phyloP scores from a whole-genome alignment of 2,888 invertebrate genomes.

The Andrena fulva region DNA sequence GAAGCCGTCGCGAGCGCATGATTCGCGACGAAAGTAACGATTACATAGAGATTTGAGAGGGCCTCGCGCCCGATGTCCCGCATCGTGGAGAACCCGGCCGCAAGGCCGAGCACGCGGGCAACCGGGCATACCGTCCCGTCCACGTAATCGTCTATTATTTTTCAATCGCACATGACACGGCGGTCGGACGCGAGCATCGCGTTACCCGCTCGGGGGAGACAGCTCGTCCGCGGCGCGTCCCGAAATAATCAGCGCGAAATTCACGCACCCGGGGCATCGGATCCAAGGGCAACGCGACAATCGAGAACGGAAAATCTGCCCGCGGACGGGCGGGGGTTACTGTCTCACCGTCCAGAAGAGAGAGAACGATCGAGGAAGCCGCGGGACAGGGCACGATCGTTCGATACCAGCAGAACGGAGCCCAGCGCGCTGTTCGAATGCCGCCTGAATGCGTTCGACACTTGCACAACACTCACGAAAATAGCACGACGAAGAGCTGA shows the following conservation, averaged over 20 bases:
- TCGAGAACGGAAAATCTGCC: background rate
- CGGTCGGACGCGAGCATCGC: background rate
- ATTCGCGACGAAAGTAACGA: too few relatives aligned
- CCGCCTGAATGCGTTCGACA: slow-evolving; percentile 79
- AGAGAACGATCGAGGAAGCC: background rate
- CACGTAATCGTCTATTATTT: slow-evolving; percentile 21
- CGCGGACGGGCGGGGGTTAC: background rate
- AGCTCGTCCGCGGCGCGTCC: slow-evolving; percentile 32
- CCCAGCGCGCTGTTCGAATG: slow-evolving; percentile 59
- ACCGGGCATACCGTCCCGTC: slow-evolving; percentile 4
- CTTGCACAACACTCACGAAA: slow-evolving; percentile 83
- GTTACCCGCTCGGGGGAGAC: background rate
- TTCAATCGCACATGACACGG: slow-evolving; percentile 22
- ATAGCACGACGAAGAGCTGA: slow-evolving; percentile 78
- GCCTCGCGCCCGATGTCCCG: too few relatives aligned
- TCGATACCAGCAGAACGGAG: slow-evolving; percentile 14
- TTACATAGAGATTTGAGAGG: too few relatives aligned
- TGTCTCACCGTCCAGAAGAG: slow-evolving; percentile 3
- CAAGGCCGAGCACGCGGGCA: slow-evolving; percentile 20
- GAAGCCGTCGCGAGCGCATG: too few relatives aligned
- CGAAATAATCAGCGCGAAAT: slow-evolving; percentile 56
- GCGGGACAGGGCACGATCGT: slow-evolving; percentile 6
- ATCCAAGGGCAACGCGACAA: slow-evolving; percentile 28
- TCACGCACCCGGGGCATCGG: slow-evolving; percentile 5
- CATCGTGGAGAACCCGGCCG: background rate